Percentiles rank a stretch among this genome's conserved stretches.
phyloP scores from a whole-genome alignment of 1,140 invertebrate genomes.

The Cardiocondyla obscurior region DNA sequence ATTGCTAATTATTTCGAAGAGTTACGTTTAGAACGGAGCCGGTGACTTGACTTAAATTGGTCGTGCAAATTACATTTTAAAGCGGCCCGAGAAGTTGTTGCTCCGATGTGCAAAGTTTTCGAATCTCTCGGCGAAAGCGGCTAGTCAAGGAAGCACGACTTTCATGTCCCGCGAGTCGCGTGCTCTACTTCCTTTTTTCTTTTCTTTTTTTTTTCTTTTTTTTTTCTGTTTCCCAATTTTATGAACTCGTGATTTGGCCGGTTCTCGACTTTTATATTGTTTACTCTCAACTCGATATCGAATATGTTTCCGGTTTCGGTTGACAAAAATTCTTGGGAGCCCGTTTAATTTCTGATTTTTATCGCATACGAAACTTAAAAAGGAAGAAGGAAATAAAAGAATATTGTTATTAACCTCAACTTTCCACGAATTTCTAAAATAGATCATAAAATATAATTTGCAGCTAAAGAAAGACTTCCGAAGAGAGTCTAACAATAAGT shows the following conservation, averaged over 20 bases:
- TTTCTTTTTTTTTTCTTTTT: no score
- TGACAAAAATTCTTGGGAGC: neutral
- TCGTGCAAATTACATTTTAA: conserved; percentile 52
- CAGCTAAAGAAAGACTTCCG: neutral
- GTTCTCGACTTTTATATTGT: neutral
- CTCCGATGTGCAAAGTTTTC: conserved; percentile 37
- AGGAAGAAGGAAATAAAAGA: neutral
- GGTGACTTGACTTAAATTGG: conserved; percentile 48
- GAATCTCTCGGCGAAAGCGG: conserved; percentile 21
- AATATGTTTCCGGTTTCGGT: neutral
- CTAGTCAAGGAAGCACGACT: neutral
- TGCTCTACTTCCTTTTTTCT: no score
- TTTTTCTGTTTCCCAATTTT: conserved; percentile 21
- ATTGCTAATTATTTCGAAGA: conserved; percentile 54
- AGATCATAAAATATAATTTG: neutral
- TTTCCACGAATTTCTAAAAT: neutral
- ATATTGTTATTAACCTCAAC: neutral
- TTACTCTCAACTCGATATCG: neutral
- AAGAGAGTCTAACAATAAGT: no score
- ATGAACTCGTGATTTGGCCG: conserved; percentile 33
- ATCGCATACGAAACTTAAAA: neutral
- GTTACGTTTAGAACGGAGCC: conserved; percentile 27
- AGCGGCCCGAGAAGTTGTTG: conserved; percentile 31
- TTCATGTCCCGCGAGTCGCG: conserved; percentile 8
- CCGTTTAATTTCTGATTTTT: neutral